phyloP scores from a whole-genome alignment of 2,888 invertebrate species.

The Oxyscelio sp. region DNA sequence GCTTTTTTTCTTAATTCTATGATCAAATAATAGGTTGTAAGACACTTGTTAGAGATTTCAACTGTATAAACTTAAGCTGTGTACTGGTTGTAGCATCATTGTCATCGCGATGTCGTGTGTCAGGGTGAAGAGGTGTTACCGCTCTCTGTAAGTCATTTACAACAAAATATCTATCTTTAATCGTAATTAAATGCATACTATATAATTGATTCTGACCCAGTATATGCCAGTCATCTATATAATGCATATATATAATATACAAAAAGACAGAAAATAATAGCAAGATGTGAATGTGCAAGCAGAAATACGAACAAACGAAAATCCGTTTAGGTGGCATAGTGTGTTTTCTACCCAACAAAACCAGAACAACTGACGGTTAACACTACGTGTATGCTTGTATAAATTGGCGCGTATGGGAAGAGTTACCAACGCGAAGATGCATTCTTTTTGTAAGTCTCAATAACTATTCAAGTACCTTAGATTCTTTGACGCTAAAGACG shows the following conservation, averaged over 20 bases:
- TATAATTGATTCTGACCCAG: slow-evolving; percentile 5
- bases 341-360: slow-evolving; percentile 73
- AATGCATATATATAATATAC: slow-evolving; percentile 16
- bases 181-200: slow-evolving; percentile 78
- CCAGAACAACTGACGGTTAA: slow-evolving; percentile 76
- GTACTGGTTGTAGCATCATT: slow-evolving; percentile 88
- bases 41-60: slow-evolving; percentile 82
- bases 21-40: slow-evolving; percentile 83
- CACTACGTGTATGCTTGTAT: slow-evolving; percentile 75
- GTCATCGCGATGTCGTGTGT: slow-evolving; percentile 87
- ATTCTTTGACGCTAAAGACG: slow-evolving; percentile 70
- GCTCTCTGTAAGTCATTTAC: slow-evolving; percentile 88
- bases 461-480: slow-evolving; percentile 73
- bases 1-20: slow-evolving; percentile 77
- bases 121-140: slow-evolving; percentile 88
- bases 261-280: no score
- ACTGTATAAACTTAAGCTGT: slow-evolving; percentile 85
- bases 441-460: slow-evolving; percentile 80
- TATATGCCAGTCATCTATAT: slow-evolving; percentile 31
- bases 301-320: slow-evolving; percentile 40
- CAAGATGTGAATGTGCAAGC: no score
- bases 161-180: slow-evolving; percentile 87
- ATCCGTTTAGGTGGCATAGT: slow-evolving; percentile 67
- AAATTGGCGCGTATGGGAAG: slow-evolving; percentile 77
- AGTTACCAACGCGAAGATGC: slow-evolving; percentile 78